Evolutionary conservation across 2,797 vertebrate genomes (phyloP), one percentile per base, ranked within the genome.

Genomic region (Malurus splendens): DNA sequence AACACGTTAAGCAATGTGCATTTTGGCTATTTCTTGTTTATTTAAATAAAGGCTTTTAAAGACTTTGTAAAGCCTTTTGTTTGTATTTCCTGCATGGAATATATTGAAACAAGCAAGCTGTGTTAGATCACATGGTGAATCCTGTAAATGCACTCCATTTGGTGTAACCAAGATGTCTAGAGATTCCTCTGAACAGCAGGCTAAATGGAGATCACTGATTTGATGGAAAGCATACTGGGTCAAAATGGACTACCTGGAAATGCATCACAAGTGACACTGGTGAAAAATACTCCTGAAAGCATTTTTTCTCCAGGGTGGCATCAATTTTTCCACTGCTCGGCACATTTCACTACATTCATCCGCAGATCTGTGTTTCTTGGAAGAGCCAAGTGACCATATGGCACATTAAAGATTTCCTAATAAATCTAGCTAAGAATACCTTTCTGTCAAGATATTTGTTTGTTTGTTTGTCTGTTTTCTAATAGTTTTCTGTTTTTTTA

Each of bases 361-460:
- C 50, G 18, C 22, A 50, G 50, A 60, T 47, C 82, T 52, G 42
- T 36, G 13, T 33, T 56, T 75, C 57, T 70, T 71, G 59, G 79
- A 89, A 87, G 33, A 92, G 39, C 33, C 74, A 87, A 82, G 48
- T 48, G 4, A 10, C 84, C 91, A 92, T 92, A 91, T 78, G 90
- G 94, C n/a, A 62, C 45, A 84, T 79, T 91, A 75, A 88, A 96
- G 82, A 89, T 79, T 42, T 82, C 81, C 47, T 33, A 94, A 96
- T 95, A 96, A 96, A 96, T 95, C 62, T 85, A 82, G 70, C 64
- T 94, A 96, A 96, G 56, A 71, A 95, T 91, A 45, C 45, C 48
- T 88, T 95, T 93, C 59, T 72, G 86, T 92, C 90, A 93, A 95
- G 74, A 59, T 78, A 55, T 67, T 81, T 75, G 44, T 39, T 81